phyloP scores from a whole-genome alignment of 1,140 invertebrate species.

The Thaumetopoea pityocampa region DNA sequence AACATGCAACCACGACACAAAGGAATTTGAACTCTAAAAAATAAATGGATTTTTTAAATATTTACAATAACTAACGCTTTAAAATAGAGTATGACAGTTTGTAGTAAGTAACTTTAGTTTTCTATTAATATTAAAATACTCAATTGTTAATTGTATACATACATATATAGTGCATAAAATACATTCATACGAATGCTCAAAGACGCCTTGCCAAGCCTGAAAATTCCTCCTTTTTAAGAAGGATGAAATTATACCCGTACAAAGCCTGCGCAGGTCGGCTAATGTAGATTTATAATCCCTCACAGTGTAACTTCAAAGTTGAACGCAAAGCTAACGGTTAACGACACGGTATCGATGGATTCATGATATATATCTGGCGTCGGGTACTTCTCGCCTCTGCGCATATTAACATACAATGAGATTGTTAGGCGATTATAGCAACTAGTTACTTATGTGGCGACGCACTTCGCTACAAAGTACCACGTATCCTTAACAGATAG shows the following conservation, averaged over 20 bases:
- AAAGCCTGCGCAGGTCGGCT: too few species aligned
- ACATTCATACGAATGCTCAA: too few species aligned
- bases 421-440: slow-evolving; percentile 12
- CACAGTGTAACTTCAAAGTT: too few species aligned
- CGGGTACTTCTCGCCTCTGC: slow-evolving; percentile 4
- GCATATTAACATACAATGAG: slow-evolving; percentile 22
- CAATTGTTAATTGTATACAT: too few species aligned
- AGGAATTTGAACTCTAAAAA: neutral
- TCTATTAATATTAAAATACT: too few species aligned
- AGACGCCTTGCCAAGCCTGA: too few species aligned
- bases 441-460: slow-evolving; percentile 6
- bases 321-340: slow-evolving; percentile 7
- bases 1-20: slow-evolving; percentile 1
- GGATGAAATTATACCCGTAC: too few species aligned
- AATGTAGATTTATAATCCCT: too few species aligned
- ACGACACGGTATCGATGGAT: slow-evolving; percentile 5
- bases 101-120: too few species aligned
- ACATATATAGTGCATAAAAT: too few species aligned
- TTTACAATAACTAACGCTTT: neutral
- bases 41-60: neutral
- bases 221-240: too few species aligned
- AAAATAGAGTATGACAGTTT: neutral
- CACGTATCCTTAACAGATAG: too few species aligned
- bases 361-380: slow-evolving; percentile 15
- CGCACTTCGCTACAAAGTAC: slow-evolving; percentile 1